Percentiles rank a stretch among this genome's conserved stretches.
Evolutionary conservation across 2,113 vertebrate genomes (phyloP).

Genomic region (Cygnus buccinator): DNA sequence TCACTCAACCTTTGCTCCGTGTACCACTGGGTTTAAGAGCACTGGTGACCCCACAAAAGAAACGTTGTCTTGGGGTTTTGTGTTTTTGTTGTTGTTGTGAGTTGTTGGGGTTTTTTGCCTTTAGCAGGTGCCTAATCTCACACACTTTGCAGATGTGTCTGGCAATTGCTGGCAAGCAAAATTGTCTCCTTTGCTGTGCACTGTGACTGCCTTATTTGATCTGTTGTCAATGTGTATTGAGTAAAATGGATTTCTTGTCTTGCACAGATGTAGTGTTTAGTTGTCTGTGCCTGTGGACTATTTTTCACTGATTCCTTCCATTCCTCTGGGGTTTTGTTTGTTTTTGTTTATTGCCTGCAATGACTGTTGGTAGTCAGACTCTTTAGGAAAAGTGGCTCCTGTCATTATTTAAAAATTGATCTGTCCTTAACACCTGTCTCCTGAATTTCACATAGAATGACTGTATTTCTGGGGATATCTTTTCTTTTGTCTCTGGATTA

Average conservation of each 20-base stretch:
- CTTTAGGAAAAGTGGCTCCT: background rate
- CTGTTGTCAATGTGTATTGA: background rate
- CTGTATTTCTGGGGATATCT: background rate
- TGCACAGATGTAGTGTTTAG: background rate
- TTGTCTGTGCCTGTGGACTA: background rate
- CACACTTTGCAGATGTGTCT: background rate
- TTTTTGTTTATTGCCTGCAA: background rate
- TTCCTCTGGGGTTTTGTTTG: slow-evolving; percentile 19
- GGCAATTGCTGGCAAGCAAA: background rate
- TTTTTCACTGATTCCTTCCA: slow-evolving; percentile 17
- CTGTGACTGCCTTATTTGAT: background rate
- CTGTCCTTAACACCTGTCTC: background rate
- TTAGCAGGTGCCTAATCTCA: background rate
- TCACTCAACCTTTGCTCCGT: accelerated
- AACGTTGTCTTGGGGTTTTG: background rate
- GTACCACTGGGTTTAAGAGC: background rate
- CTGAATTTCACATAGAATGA: background rate
- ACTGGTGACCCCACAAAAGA: background rate
- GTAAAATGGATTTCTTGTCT: slow-evolving; percentile 46
- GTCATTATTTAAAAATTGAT: slow-evolving; percentile 2
- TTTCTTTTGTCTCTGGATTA: background rate
- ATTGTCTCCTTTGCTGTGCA: background rate
- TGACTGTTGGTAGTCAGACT: background rate
- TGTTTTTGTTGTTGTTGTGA: accelerated
- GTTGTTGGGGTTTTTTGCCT: accelerated